Evolutionary conservation across 2,113 vertebrate genomes (phyloP), one percentile per base, ranked within the genome.

Genomic region (Notarius lentiginosus): DNA sequence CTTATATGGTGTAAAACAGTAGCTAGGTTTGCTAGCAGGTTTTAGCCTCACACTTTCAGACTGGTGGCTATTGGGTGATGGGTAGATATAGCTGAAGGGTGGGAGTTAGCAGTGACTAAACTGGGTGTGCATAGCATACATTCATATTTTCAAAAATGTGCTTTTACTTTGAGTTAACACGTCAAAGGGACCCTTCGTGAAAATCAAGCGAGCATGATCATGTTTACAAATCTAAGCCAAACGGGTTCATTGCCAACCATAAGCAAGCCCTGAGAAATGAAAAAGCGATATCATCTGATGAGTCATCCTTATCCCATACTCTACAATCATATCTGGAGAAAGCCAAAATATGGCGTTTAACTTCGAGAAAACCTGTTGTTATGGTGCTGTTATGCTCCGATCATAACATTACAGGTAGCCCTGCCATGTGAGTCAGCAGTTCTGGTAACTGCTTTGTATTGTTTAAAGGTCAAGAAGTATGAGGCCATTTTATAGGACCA

Each of bases 391-490:
- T 30, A 60, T 80, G 27, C 55, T 79, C n/a, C 1, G 2, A 34
- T 34, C 55, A 34, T 80, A 58, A 80, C 0, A 0, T 79, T 27
- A 27, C 17, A 12, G 5, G 12, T 17, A 79, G 11, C 14, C 14
- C 6, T 79, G 51, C n/a, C 5, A 9, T 17, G n/a, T 7, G 24
- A 79, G 51, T 56, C 17, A 58, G 60, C 7, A 17, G 55, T 5
- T 4, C 53, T 34, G 77, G 7, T 18, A 34, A 34, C 10, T 80
- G 27, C 49, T 34, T 7, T 80, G 55, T 34, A 34, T 22, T 80
- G 17, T 60, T 80, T 80, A 58, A 80, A 76, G 47, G 73, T 51
- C 55, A 80, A 55, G 51, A 79, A 14, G n/a, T 27, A 83, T 34
- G 47, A 66, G 61, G 20, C 6, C 51, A 30, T 63, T 51, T 56